Conservation (phyloP, 2,888 invertebrate genomes). For the Tenthredo scrophulariae region DNA sequence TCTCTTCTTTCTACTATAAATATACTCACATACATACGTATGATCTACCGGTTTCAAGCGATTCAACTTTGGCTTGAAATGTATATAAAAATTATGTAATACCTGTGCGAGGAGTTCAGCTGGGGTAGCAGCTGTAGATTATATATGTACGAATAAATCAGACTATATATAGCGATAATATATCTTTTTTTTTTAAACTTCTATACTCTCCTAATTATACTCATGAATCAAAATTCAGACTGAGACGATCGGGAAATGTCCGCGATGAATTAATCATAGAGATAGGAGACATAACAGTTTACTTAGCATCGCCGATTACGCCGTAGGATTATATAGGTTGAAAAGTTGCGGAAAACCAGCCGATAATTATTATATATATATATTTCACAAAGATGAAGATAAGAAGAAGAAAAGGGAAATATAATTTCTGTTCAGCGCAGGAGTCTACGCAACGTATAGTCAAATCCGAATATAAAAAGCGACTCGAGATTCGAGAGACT, state of each 20-base stretch:
- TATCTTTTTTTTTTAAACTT: neutral
- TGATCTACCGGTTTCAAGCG: conserved; percentile 22
- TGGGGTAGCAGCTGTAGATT: neutral
- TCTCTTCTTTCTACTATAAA: neutral
- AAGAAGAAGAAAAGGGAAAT: neutral
- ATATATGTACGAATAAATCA: neutral
- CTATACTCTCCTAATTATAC: neutral
- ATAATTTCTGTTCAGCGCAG: neutral
- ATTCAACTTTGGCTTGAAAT: neutral
- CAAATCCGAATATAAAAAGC: neutral
- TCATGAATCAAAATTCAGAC: neutral
- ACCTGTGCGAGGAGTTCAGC: neutral
- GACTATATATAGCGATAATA: neutral
- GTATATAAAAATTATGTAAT: conserved; percentile 8
- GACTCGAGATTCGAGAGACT: neutral
- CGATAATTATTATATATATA: neutral
- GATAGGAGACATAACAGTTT: too few relatives aligned
- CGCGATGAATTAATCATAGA: too few relatives aligned
- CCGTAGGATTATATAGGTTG: too few relatives aligned
- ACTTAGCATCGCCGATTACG: too few relatives aligned
- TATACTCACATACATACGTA: neutral
- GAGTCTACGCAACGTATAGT: neutral
- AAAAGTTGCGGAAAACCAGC: neutral
- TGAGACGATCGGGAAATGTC: neutral
- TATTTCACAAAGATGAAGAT: neutral